Base-by-base conservation (phyloP, 2,888 invertebrate species). In the Metalampra italica region DNA sequence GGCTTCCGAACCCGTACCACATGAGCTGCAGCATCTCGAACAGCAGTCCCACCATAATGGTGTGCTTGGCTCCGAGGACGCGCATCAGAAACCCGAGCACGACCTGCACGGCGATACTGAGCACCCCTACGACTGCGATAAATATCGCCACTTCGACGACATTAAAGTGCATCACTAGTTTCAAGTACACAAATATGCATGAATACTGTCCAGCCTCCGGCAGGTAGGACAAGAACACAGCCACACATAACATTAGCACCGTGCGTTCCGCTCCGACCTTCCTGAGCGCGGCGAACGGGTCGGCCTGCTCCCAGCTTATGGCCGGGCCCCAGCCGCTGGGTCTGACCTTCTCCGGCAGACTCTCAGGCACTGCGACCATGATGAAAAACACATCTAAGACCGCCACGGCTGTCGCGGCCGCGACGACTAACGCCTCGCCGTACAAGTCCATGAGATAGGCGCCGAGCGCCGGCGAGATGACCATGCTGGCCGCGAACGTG, bases 171-270 rank as follows among this genome's bases (percentile, higher is more conserved):
- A 99, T 98, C 71, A 97, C 97, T 78, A 99, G 91, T 90, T 97
- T 97, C 62, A 99, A 92, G 89, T 99, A 99, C 69, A 99, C 99
- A 90, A 99, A 99, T 90, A 99, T 98, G 90, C 99, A 99, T 51
- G 99, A 99, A 90, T 99, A 99, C 90, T 99, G 98, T 61, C 99
- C 99, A 38, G 96, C 96, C 89, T 99, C 99, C 1, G 99, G 99
- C 65, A 99, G 91, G 88, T 99, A 99, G 15, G 98, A 98, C 50
- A 99, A 92, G 82, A 99, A 97, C 71, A 99, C 99, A 44, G 99
- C 96, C 62, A 98, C 95, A 85, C 99, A 98, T 69, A 99, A 92
- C 93, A 99, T 95, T 68, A 99, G 91, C 72, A 99, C 97, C 58
- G 98, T 97, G 68, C 96, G 95, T 82, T 99, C 98, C 63, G 96